Percentiles rank a stretch among this genome's conserved stretches.
phyloP scores from a whole-genome alignment of 2,113 vertebrate species.

The Dromiciops gliroides region DNA sequence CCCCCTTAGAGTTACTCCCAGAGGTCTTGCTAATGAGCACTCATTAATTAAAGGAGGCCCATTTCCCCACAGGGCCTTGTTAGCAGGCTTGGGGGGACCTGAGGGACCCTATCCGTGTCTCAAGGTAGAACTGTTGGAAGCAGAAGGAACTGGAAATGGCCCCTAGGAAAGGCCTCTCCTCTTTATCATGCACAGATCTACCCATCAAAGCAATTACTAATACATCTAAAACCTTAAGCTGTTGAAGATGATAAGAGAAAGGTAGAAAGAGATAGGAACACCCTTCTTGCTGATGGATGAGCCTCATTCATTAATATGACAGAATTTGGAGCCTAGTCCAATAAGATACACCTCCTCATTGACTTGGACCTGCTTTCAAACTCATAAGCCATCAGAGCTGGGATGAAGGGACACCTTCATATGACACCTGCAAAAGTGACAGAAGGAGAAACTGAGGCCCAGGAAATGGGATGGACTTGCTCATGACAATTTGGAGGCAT shows the following conservation, averaged over 20 bases:
- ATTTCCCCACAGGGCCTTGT: conserved; percentile 30
- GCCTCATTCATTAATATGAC: neutral
- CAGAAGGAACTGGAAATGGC: neutral
- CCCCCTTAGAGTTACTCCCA: neutral
- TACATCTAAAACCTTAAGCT: neutral
- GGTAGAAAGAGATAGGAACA: neutral
- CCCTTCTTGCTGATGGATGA: neutral
- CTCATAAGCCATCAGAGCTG: neutral
- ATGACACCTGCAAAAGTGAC: neutral
- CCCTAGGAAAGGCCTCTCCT: neutral
- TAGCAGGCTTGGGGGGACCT: neutral
- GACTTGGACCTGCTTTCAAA: neutral
- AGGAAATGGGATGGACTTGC: neutral
- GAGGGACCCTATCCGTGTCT: neutral
- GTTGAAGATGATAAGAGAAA: neutral
- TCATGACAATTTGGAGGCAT: too few relatives aligned
- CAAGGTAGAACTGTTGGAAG: neutral
- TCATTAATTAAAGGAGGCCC: neutral
- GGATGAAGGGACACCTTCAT: neutral
- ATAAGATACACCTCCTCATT: neutral
- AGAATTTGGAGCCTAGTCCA: neutral
- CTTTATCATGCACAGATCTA: neutral
- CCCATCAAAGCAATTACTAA: neutral
- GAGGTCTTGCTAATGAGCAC: neutral
- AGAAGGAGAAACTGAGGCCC: neutral